phyloP scores from a whole-genome alignment of 2,113 vertebrate species.

The Chauna torquata region DNA sequence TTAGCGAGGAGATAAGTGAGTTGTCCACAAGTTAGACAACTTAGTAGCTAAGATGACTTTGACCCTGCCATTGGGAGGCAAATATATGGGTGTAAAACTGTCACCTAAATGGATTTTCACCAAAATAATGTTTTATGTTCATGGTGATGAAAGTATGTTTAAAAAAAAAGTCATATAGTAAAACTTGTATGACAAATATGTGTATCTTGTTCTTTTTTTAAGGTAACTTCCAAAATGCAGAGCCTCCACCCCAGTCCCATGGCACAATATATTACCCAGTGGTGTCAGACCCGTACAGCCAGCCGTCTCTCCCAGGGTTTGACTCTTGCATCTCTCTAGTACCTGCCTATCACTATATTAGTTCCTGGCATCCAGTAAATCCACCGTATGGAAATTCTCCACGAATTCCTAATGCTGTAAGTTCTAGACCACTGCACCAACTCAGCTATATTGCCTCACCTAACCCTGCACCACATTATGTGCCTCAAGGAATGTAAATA shows the following conservation, averaged over 20 bases:
- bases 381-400: constrained; percentile 63
- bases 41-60: neutral
- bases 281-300: constrained; percentile 80
- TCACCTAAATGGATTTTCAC: neutral
- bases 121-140: neutral
- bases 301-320: constrained; percentile 77
- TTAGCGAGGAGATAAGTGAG: neutral
- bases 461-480: constrained; percentile 78
- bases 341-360: constrained; percentile 73
- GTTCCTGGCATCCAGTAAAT: constrained; percentile 78
- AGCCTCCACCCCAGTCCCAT: constrained; percentile 69
- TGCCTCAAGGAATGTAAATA: constrained; percentile 80
- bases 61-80: neutral
- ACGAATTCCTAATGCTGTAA: constrained; percentile 67
- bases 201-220: constrained; percentile 34
- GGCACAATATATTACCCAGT: constrained; percentile 82
- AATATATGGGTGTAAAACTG: neutral
- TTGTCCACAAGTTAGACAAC: too few relatives aligned
- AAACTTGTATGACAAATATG: neutral
- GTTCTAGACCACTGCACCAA: constrained; percentile 73
- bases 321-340: constrained; percentile 82
- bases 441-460: constrained; percentile 81
- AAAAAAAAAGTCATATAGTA: neutral
- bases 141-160: neutral
- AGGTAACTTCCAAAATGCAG: constrained; percentile 78